These are phyloP conservation scores for Lophius americanus DNA, from an alignment of 2,797 vertebrate species.

Conservation along the genomic window DNA sequence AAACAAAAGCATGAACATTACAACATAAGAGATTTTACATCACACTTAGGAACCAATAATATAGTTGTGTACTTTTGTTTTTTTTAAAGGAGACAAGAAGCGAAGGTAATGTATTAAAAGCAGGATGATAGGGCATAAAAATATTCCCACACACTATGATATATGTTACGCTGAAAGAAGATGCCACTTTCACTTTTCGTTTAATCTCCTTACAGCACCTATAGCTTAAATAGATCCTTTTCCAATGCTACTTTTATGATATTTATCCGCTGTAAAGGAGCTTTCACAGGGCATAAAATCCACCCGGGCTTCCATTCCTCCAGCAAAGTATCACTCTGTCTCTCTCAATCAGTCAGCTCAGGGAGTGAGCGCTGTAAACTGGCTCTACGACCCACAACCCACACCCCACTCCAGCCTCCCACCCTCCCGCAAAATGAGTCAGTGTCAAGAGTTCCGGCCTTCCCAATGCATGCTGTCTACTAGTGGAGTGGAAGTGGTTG, in stretches of 20 bases:
- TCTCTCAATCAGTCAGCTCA: constrained; percentile 49
- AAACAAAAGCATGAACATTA: not conserved
- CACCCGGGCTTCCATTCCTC: constrained; percentile 36
- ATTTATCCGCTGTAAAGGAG: not conserved
- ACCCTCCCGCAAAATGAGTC: constrained; percentile 42
- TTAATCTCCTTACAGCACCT: constrained; percentile 15
- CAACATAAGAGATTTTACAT: not conserved
- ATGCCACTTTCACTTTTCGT: constrained; percentile 2
- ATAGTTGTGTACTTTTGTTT: too few relatives aligned
- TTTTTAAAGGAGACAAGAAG: not conserved
- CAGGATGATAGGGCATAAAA: not conserved
- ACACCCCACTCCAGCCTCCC: constrained; percentile 6
- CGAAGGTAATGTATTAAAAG: not conserved
- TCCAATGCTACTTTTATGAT: constrained; percentile 2
- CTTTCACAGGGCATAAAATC: constrained; percentile 43
- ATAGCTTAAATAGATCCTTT: constrained; percentile 6
- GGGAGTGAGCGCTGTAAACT: constrained; percentile 38
- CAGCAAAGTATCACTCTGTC: constrained; percentile 45
- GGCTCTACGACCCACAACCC: constrained; percentile 44
- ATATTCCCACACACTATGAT: not conserved
- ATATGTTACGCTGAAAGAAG: not conserved
- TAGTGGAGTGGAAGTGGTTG: constrained; percentile 57
- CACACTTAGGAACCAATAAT: not conserved
- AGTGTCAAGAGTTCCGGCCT: constrained; percentile 49
- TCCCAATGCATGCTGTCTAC: constrained; percentile 47